phyloP scores from a whole-genome alignment of 2,888 invertebrate species.

The Eutolmus rufibarbis region DNA sequence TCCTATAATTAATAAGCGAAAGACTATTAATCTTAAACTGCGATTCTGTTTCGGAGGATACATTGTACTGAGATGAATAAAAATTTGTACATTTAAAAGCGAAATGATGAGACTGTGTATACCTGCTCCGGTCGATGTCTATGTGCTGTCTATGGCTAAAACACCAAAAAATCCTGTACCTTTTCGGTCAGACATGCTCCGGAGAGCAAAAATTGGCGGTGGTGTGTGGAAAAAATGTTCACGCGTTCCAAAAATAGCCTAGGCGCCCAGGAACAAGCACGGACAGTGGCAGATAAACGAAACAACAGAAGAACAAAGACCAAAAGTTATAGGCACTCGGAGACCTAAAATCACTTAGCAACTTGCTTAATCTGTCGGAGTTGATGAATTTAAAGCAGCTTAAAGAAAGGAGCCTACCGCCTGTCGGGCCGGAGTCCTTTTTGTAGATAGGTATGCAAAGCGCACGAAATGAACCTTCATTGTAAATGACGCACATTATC shows the following conservation, averaged over 20 bases:
- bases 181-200: neutral
- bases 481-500: conserved; percentile 15
- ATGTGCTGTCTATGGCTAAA: neutral
- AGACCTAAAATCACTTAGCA: conserved; percentile 26
- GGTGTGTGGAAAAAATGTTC: neutral
- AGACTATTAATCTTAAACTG: neutral
- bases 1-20: too few relatives aligned
- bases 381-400: conserved; percentile 7
- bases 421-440: neutral
- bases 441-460: neutral
- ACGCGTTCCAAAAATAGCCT: neutral
- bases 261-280: neutral
- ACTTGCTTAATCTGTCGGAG: conserved; percentile 9
- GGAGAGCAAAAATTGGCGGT: neutral
- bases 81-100: neutral
- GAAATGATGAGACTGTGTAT: neutral
- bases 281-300: neutral
- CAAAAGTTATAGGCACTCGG: neutral
- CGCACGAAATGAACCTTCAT: neutral
- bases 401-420: neutral
- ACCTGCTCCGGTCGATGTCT: neutral
- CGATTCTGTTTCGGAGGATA: neutral
- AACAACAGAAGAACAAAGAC: neutral
- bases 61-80: neutral
- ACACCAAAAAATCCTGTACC: neutral